Evolutionary conservation across 2,888 invertebrate genomes (phyloP).

Genomic region (Cheilosia scutellata): DNA sequence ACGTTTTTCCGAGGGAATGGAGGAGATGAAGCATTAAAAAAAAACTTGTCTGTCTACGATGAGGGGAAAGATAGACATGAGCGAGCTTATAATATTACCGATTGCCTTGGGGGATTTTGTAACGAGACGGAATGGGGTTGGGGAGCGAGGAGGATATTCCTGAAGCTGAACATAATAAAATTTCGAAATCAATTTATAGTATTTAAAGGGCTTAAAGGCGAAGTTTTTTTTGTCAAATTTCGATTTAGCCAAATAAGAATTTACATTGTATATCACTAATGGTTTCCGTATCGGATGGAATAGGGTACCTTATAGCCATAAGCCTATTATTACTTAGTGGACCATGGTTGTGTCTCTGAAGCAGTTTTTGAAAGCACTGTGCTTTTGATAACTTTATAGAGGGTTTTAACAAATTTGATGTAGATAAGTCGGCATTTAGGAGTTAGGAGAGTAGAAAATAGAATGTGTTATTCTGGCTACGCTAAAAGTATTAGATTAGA

Average conservation of each 20-base stretch:
- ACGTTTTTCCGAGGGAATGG: neutral
- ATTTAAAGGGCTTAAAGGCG: constrained; percentile 44
- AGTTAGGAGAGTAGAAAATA: too few species aligned
- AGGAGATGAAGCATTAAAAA: constrained; percentile 1
- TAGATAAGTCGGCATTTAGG: too few species aligned
- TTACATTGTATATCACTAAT: neutral
- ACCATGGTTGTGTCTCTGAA: too few species aligned
- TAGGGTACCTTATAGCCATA: neutral
- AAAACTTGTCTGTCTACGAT: constrained; percentile 38
- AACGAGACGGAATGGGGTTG: neutral
- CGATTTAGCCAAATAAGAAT: constrained; percentile 13
- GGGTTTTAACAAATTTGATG: too few species aligned
- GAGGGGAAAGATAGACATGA: constrained; percentile 24
- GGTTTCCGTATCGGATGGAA: neutral
- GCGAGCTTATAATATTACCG: constrained; percentile 60
- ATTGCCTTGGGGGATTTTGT: constrained; percentile 49
- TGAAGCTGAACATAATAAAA: constrained; percentile 23
- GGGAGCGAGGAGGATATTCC: neutral
- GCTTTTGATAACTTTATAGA: too few species aligned
- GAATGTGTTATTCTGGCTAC: too few species aligned
- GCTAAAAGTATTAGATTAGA: too few species aligned
- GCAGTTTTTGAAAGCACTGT: too few species aligned
- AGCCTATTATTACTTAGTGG: neutral
- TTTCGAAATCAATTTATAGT: constrained; percentile 55
- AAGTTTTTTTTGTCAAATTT: constrained; percentile 23